Evolutionary conservation across 2,113 vertebrate species (phyloP), one percentile per base, ranked within the genome.

Genomic region (Formicarius rufipectus): DNA sequence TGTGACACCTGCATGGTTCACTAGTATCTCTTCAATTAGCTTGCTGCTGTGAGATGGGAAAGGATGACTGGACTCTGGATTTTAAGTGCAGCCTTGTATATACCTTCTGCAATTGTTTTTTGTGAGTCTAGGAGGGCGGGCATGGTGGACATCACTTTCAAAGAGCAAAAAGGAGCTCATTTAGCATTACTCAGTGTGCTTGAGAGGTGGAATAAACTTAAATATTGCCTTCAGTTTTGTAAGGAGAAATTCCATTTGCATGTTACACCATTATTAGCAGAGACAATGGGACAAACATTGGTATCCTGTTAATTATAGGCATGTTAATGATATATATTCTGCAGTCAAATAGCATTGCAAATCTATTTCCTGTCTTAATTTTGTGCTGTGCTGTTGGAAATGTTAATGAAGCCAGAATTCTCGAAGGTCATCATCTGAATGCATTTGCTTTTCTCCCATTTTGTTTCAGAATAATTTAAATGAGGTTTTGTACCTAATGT

Each of bases 391-490:
- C 93, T 97, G 87, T 97, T 96, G 95, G 97, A 97, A 98, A 97
- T 85, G 66, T 87, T 98, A 98, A 98, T 97, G 96, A 97, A 97
- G 84, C 90, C 79, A 96, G 95, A 98, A 96, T 97, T 98, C 97
- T 98, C 96, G 97, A 98, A 98, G 97, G 98, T 98, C 97, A 97
- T 96, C 89, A 91, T 97, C 93, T 94, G 97, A 97, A 98, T 96
- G 91, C 58, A 59, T 90, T 28, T 15, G 81, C 71, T 85, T 89
- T 96, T 95, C 93, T 91, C 12, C 56, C 22, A 93, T 93, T 95
- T 95, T 92, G 59, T 96, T 97, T 97, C 96, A 95, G 95, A 97
- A 95, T 93, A 94, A 92, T 95, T 97, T 96, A 97, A 97, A 97
- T 95, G 93, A 98, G 94, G 72, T 96, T 98, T 97, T 95, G 75